Conservation (phyloP, 2,888 invertebrate genomes). For the Platycheirus rosarum region DNA sequence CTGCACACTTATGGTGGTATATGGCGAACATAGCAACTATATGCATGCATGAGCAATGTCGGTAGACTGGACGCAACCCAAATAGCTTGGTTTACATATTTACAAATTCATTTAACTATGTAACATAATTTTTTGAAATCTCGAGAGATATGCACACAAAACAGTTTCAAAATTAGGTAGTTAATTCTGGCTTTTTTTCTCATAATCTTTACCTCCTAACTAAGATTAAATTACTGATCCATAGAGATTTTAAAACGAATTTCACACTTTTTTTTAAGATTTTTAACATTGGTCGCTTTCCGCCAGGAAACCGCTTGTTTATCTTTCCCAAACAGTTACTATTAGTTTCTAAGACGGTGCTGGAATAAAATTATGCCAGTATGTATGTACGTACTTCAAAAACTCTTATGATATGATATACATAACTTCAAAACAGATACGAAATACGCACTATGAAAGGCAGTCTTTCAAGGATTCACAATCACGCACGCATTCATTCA, state of each 20-base stretch:
- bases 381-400: neutral
- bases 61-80: too few species aligned
- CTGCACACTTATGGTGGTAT: neutral
- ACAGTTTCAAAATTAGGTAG: too few species aligned
- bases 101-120: too few species aligned
- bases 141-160: too few species aligned
- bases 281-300: neutral
- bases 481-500: constrained; percentile 23
- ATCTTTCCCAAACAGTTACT: constrained; percentile 5
- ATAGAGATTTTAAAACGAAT: too few species aligned
- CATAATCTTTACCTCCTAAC: too few species aligned
- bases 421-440: neutral
- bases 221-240: too few species aligned
- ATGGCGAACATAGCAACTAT: too few species aligned
- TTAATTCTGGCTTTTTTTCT: too few species aligned
- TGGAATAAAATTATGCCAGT: neutral
- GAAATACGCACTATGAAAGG: too few species aligned
- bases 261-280: neutral
- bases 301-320: neutral
- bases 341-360: neutral
- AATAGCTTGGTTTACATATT: too few species aligned
- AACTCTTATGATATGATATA: constrained; percentile 7
- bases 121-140: too few species aligned
- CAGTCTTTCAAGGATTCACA: neutral
- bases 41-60: neutral